Evolutionary conservation across 2,888 invertebrate species (phyloP), one percentile per base, ranked within the genome.

Genomic region (Notocelia uddmanniana): DNA sequence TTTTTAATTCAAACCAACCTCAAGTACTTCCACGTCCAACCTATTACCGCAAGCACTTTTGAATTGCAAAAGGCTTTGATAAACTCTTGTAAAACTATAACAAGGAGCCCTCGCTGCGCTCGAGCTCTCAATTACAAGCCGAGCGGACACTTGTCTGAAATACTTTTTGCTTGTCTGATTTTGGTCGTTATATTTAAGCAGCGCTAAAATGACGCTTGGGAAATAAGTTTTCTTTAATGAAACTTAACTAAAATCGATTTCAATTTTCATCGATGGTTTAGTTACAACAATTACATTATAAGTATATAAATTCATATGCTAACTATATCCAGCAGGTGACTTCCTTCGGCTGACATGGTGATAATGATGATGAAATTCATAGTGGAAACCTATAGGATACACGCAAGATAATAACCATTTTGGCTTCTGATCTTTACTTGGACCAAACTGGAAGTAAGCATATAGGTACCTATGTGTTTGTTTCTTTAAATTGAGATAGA

Each of bases 151-250:
- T 64, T 54, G 52, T 52, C 52, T 54, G 21, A 54, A 60, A 23
- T 64, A 26, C 23, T 64, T 64, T 52, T 34, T 64, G 64, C 64
- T 64, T 64, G 21, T 54, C 54, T 64, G 37, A 52, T n/a, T 64
- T 23, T 5, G 10, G 64, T 23, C 52, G 21, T 21, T n/a, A 54
- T 37, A 37, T n/a, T 64, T 54, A 54, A 34, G 23, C 8, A 19
- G 64, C 64, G 23, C 23, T 64, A 64, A 64, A 37, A 64, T 64
- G 64, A n/a, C 37, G 54, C 64, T n/a, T n/a, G n/a, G 8, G n/a
- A n/a, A 8, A n/a, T 34, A 15, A 50, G 8, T 3, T 18, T 6
- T 26, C 15, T 52, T 52, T 9, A 37, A 15, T 18, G 19, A 19
- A 50, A 50, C 2, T 18, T 18, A 15, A n/a, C 9, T 3, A 11